Percentiles rank a stretch among this genome's conserved stretches.
Evolutionary conservation across 1,140 invertebrate genomes (phyloP).

Genomic region (Thalassaphorura encarpata): DNA sequence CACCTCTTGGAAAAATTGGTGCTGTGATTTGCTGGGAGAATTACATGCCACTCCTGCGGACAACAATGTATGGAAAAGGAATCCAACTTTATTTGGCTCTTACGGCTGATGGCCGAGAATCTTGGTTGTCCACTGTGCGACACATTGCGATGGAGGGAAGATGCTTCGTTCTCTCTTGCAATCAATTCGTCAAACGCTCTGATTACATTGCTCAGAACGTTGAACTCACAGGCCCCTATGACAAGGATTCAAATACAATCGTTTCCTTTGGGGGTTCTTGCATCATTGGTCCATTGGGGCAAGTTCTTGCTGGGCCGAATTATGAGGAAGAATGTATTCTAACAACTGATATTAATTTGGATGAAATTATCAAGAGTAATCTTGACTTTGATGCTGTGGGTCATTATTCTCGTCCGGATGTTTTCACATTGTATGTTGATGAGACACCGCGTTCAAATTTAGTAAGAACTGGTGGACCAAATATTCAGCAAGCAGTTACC

Average conservation of each 20-base stretch:
- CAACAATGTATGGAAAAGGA: slow-evolving; percentile 14
- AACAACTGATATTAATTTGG: slow-evolving; percentile 17
- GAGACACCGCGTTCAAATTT: too few species aligned
- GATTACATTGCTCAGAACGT: not conserved
- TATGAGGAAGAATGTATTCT: slow-evolving; percentile 18
- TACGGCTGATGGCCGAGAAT: slow-evolving; percentile 7
- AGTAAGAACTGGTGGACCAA: too few species aligned
- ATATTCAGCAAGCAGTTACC: too few species aligned
- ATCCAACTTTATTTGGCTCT: slow-evolving; percentile 18
- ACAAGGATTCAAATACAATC: not conserved
- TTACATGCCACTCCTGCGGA: slow-evolving; percentile 32
- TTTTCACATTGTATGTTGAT: slow-evolving; percentile 19
- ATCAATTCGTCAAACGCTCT: slow-evolving; percentile 7
- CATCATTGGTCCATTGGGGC: slow-evolving; percentile 13
- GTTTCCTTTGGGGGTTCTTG: slow-evolving; percentile 1
- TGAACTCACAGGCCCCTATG: not conserved
- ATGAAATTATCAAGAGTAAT: slow-evolving; percentile 5
- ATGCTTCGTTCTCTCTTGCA: slow-evolving; percentile 16
- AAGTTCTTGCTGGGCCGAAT: slow-evolving; percentile 22
- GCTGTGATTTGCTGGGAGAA: slow-evolving; percentile 37
- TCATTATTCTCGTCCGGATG: slow-evolving; percentile 21
- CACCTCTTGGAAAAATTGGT: slow-evolving; percentile 34
- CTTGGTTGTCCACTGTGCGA: slow-evolving; percentile 12
- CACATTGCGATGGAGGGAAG: slow-evolving; percentile 18
- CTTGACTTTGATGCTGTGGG: slow-evolving; percentile 21